Conservation (phyloP, 2,797 vertebrate species). For the Ptychobarbus kaznakovi region DNA sequence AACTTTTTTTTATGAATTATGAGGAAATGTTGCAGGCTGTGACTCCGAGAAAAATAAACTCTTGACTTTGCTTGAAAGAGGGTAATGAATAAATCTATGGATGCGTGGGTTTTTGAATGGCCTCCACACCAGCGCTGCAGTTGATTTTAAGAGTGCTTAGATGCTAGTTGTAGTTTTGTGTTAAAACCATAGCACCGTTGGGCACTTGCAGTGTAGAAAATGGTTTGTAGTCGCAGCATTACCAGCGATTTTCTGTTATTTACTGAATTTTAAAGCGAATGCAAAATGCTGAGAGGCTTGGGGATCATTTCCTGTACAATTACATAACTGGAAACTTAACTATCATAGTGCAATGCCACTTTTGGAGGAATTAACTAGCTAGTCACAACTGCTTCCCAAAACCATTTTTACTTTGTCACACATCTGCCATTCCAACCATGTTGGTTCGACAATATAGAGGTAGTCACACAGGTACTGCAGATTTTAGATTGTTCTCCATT, state of each 20-base stretch:
- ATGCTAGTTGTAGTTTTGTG: background rate
- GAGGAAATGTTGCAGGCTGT: constrained; percentile 3
- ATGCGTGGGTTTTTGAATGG: background rate
- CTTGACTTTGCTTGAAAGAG: constrained; percentile 22
- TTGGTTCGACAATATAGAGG: background rate
- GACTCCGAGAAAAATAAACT: constrained; percentile 31
- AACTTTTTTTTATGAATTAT: background rate
- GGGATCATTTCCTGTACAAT: background rate
- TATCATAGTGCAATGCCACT: background rate
- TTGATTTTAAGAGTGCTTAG: background rate
- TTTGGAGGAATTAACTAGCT: background rate
- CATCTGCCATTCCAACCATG: background rate
- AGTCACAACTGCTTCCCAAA: background rate
- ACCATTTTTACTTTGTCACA: background rate
- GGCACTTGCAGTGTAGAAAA: background rate
- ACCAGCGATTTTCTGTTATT: background rate
- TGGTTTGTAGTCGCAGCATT: background rate
- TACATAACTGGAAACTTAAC: background rate
- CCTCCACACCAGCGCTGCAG: background rate
- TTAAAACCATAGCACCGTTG: background rate
- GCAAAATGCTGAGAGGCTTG: background rate
- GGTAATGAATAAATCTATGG: background rate
- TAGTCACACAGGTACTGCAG: too few relatives aligned
- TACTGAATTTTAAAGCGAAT: background rate
- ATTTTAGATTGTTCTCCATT: background rate